A percentile compares a stretch with the other conserved stretches of the same genome.
These are phyloP conservation scores for Atherinomorus stipes DNA, from an alignment of 2,113 vertebrate species.

Conservation along the genomic window DNA sequence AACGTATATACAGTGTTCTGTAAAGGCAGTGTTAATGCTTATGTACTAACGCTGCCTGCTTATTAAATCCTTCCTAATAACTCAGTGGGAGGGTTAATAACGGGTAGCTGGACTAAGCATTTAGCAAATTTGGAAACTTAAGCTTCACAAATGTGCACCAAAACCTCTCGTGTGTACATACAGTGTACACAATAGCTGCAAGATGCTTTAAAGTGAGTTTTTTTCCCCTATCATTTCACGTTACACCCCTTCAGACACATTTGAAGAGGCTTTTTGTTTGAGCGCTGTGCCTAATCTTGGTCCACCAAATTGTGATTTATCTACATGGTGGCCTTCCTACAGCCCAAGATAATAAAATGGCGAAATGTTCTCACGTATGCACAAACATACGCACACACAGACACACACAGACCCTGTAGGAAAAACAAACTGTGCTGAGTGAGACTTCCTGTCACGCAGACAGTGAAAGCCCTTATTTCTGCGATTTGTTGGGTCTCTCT, in stretches of 20 bases:
- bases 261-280: constrained; percentile 47
- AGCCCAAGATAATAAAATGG: constrained; percentile 58
- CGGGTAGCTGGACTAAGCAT: neutral
- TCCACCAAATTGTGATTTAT: constrained; percentile 58
- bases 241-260: constrained; percentile 28
- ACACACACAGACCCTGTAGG: constrained; percentile 37
- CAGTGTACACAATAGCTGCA: neutral
- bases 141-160: constrained; percentile 7
- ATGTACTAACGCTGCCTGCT: neutral
- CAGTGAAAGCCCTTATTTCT: constrained; percentile 67
- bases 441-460: constrained; percentile 77
- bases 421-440: constrained; percentile 71
- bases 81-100: neutral
- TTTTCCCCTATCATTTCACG: constrained; percentile 4
- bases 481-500: constrained; percentile 37
- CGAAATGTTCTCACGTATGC: constrained; percentile 52
- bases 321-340: constrained; percentile 44
- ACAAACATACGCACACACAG: constrained; percentile 35
- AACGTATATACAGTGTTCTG: neutral
- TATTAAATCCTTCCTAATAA: neutral
- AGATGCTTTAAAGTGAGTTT: constrained; percentile 10
- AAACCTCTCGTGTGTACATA: constrained; percentile 5
- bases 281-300: constrained; percentile 61
- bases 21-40: neutral
- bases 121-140: constrained; percentile 12